Base-by-base conservation (phyloP, 2,888 invertebrate genomes). In the Lasioglossum marginatum region DNA sequence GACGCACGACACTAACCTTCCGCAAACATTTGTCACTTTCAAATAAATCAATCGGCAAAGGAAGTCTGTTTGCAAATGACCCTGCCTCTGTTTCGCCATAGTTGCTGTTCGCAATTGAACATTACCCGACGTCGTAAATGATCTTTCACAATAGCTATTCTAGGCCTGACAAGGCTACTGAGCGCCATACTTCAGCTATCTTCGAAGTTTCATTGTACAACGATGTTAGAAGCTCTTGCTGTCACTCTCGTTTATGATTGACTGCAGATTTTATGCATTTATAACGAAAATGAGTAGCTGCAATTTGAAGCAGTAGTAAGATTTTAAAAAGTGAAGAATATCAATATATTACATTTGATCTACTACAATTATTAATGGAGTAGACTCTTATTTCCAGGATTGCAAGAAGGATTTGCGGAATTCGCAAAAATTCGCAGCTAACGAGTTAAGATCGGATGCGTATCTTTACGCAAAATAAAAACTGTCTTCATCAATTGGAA, bases 11-110 rank as follows among this genome's bases (percentile, higher is more conserved):
- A n/a, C 16, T 66, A n/a, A 72, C 81, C 52, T 82, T 43, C 27
- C 43, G 19, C 14, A 76, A 83, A 72, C 52, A 77, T 82, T 83
- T 37, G 75, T 83, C 76, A 72, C n/a, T 52, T 52, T 76, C 81
- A 23, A 31, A 57, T 68, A 31, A 74, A 70, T 43, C 34, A 37
- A 16, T 52, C 68, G 52, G 23, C 40, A 79, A 37, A 14, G 57
- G n/a, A 74, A 73, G 45, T 34, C 66, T 40, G 19, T 23, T 34
- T 19, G 31, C 31, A 19, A 81, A 43, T 19, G 31, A 23, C 34
- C 48, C 5, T 34, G 40, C 31, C 10, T 75, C 40, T n/a, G 37
- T 37, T 19, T 16, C 31, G 45, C 16, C 3, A 48, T n/a, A 23
- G 23, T 43, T 14, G 31, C 8, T 19, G 5, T 40, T 14, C 19